phyloP scores from a whole-genome alignment of 2,797 vertebrate genomes.

The Sphaeramia orbicularis region DNA sequence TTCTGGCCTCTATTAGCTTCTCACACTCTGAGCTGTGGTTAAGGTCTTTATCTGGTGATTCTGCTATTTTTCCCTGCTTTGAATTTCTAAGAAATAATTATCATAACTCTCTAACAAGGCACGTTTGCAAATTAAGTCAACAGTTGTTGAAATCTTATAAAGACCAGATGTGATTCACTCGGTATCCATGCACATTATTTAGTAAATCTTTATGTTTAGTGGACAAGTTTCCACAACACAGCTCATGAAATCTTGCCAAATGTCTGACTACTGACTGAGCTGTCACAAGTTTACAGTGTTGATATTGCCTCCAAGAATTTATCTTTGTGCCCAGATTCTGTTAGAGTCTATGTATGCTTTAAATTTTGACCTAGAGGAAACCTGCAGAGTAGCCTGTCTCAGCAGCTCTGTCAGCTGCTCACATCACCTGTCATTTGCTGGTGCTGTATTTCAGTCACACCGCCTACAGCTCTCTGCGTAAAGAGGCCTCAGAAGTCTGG shows the following conservation, averaged over 20 bases:
- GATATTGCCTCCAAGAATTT: conserved; percentile 33
- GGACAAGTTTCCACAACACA: conserved; percentile 39
- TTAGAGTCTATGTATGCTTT: conserved; percentile 24
- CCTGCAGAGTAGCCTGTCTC: conserved; percentile 57
- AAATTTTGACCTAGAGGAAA: conserved; percentile 28
- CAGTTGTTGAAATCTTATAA: conserved; percentile 68
- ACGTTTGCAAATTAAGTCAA: conserved; percentile 62
- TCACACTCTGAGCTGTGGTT: conserved; percentile 53
- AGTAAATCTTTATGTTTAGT: conserved; percentile 58
- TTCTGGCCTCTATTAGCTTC: conserved; percentile 34
- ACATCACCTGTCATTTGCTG: conserved; percentile 69
- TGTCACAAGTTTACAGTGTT: conserved; percentile 28
- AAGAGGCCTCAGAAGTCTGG: conserved; percentile 52
- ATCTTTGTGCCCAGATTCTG: conserved; percentile 42
- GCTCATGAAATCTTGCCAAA: conserved; percentile 43
- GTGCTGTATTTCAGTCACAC: conserved; percentile 60
- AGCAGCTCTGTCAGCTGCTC: conserved; percentile 57
- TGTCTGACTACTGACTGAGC: conserved; percentile 40
- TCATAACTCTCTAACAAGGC: conserved; percentile 76
- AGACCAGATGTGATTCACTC: conserved; percentile 76
- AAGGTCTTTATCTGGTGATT: conserved; percentile 69
- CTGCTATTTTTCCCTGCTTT: conserved; percentile 50
- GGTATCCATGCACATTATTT: conserved; percentile 64
- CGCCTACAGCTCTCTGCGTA: conserved; percentile 48
- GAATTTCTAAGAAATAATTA: conserved; percentile 78